These are phyloP conservation scores for Menura novaehollandiae DNA, from an alignment of 2,113 vertebrate genomes.

Conservation along the genomic window DNA sequence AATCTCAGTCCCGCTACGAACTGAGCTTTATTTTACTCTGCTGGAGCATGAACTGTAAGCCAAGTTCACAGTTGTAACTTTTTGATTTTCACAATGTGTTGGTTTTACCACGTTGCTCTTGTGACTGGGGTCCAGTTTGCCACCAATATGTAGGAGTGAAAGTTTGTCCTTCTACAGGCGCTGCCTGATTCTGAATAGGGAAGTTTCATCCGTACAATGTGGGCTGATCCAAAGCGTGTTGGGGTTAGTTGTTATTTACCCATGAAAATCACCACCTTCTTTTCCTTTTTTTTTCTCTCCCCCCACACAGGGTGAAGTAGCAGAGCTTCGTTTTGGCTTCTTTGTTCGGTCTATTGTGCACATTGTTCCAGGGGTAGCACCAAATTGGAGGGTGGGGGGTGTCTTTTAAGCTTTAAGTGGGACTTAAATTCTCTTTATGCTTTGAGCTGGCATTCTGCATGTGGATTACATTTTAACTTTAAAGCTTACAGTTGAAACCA, in stretches of 20 bases:
- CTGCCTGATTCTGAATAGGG: not conserved
- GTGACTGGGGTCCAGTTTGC: not conserved
- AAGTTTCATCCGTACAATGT: no score
- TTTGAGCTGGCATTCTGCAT: not conserved
- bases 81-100: not conserved
- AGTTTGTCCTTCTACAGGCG: not conserved
- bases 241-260: slow-evolving; percentile 87
- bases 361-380: not conserved
- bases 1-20: not conserved
- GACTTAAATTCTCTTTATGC: slow-evolving; percentile 32
- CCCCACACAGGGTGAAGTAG: slow-evolving; percentile 80
- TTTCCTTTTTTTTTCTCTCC: slow-evolving; percentile 20
- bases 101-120: not conserved
- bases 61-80: not conserved
- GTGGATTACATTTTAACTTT: slow-evolving; percentile 57
- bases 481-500: slow-evolving; percentile 38
- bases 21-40: not conserved
- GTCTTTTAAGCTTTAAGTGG: slow-evolving; percentile 29
- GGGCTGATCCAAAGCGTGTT: not conserved
- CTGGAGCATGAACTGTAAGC: not conserved
- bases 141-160: fast-evolving
- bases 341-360: slow-evolving; percentile 9
- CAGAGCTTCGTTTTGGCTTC: slow-evolving; percentile 75
- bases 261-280: slow-evolving; percentile 81
- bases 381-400: not conserved